Percentiles rank a stretch among this genome's conserved stretches.
Evolutionary conservation across 2,888 invertebrate species (phyloP).

Genomic region (Pristionchus maxplancki): DNA sequence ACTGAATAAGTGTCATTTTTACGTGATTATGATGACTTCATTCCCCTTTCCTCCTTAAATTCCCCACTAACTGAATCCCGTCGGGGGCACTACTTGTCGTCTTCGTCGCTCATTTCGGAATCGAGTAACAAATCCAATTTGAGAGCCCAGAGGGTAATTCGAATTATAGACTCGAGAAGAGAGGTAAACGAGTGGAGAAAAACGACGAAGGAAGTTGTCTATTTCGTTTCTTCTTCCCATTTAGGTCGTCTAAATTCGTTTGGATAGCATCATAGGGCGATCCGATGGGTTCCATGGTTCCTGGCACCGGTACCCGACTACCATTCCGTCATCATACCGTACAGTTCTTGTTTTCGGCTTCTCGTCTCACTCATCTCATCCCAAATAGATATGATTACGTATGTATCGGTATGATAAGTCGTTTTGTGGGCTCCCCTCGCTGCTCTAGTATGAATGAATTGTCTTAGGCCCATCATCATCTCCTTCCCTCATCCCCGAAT

Average conservation of each 20-base stretch:
- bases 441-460: conserved; percentile 36
- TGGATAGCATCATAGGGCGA: not conserved
- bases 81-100: not conserved
- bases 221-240: not conserved
- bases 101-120: conserved; percentile 27
- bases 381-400: conserved; percentile 45
- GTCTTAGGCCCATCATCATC: conserved; percentile 10
- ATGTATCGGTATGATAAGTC: conserved; percentile 43
- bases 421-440: not conserved
- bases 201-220: conserved; percentile 8
- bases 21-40: not conserved
- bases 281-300: too few relatives aligned
- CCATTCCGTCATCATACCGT: not conserved
- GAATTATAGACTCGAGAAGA: conserved; percentile 29
- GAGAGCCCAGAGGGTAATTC: conserved; percentile 38
- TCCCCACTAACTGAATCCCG: not conserved
- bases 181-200: conserved; percentile 30
- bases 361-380: not conserved
- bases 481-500: not conserved
- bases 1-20: too few relatives aligned
- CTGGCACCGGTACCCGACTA: not conserved
- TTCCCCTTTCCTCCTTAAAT: not conserved
- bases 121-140: conserved; percentile 47
- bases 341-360: not conserved
- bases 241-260: not conserved